Base-by-base conservation (phyloP, 1,140 invertebrate species). In the Zaprionus tsacasi region DNA sequence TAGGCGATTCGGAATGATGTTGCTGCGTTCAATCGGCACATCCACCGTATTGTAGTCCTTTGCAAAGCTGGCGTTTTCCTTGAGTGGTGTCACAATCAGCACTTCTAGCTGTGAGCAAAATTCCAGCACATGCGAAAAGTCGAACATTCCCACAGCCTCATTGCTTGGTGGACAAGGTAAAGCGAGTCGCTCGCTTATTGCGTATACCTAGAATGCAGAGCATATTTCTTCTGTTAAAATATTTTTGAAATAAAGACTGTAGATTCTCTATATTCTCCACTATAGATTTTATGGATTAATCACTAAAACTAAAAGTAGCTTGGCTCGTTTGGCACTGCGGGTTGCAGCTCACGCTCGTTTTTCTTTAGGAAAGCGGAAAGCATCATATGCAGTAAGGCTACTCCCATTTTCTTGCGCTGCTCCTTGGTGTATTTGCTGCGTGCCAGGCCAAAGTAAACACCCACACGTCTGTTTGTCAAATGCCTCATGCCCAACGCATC, bases 41-140 rank as follows among this genome's bases (percentile, higher is more conserved):
- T 92, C 91, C 7, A 92, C 90, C 7, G 91, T 81, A 21, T 92
- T 92, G 54, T 91, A 92, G 58, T 92, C 89, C 65, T 85, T 79
- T 6, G 45, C 79, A 58, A 88, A 91, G 25, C 75, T 78, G 21
- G 69, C 55, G 25, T 80, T 91, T 33, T 91, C 91, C 68, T 95
- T 93, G 10, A 98, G 95, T 56, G 94, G 94, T 1, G 85, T 87
- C 7, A 92, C 81, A 6, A 82, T 78, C 0, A 98, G 91, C 12
- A 92, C 93, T 17, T 93, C 94, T 8, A 98, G 87, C 80, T 96
- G 95, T 1, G 96, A 96, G 91, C 96, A 96, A 88, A 98, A 97
- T 91, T 99, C 98, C 61, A 99, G 91, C 6, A 99, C 95, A 91
- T 98, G 97, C 79, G 97, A 97, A 71, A 99, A 96, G 93, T 99